Evolutionary conservation across 2,888 invertebrate species (phyloP).

Genomic region (Bugula neritina): DNA sequence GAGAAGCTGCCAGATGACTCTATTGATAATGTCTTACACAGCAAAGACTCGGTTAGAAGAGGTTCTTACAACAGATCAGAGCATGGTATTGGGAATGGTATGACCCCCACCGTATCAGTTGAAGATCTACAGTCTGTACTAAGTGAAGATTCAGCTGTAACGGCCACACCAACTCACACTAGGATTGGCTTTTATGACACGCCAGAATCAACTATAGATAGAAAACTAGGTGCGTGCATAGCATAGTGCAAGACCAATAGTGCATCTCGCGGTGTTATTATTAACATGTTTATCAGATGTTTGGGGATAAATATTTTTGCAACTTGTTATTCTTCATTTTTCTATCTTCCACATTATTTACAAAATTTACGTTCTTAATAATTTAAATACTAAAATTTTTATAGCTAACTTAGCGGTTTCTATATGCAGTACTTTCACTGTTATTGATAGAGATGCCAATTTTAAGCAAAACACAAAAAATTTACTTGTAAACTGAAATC

Average conservation of each 20-base stretch:
- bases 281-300: no score
- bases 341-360: no score
- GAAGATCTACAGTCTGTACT: constrained; percentile 7
- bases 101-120: neutral
- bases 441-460: no score
- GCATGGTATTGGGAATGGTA: neutral
- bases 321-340: no score
- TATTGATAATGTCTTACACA: constrained; percentile 10
- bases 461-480: no score
- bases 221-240: neutral
- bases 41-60: constrained; percentile 9
- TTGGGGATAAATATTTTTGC: no score
- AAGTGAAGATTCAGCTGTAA: neutral
- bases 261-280: no score
- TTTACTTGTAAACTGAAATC: no score
- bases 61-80: neutral
- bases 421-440: no score
- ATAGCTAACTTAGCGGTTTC: no score
- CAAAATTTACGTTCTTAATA: no score
- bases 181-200: constrained; percentile 17
- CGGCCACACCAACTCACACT: neutral
- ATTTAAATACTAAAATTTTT: no score
- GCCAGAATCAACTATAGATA: neutral
- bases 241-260: neutral
- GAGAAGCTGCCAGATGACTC: constrained; percentile 16